A percentile compares a stretch with the other conserved stretches of the same genome.
Conservation (phyloP, 1,140 invertebrate genomes). For the Zaprionus capensis region DNA sequence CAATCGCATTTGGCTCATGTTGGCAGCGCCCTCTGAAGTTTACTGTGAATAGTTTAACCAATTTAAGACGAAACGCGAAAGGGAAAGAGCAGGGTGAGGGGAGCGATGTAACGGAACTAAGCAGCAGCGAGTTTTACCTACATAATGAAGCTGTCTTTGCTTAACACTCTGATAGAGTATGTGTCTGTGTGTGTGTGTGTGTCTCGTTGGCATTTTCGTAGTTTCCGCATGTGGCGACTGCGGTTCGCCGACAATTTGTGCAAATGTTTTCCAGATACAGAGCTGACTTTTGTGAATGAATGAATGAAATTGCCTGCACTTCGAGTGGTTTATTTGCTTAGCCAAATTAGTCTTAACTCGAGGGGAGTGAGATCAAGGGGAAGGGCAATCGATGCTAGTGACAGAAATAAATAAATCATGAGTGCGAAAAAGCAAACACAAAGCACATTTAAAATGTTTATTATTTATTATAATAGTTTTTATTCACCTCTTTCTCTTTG, state of each 20-base stretch:
- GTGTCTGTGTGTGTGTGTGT: conserved; percentile 20
- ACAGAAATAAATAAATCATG: conserved; percentile 5
- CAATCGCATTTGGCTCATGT: conserved; percentile 71
- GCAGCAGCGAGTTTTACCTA: conserved; percentile 34
- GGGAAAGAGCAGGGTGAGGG: neutral
- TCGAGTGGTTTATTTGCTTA: conserved; percentile 56
- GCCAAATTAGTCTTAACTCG: conserved; percentile 68
- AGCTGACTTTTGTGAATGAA: conserved; percentile 34
- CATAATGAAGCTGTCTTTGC: conserved; percentile 63
- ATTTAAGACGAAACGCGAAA: conserved; percentile 28
- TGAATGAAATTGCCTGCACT: conserved; percentile 13
- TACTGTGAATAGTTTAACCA: conserved; percentile 71
- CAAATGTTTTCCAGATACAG: conserved; percentile 66
- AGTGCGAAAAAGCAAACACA: conserved; percentile 15
- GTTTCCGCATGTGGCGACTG: conserved; percentile 77
- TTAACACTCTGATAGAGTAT: neutral
- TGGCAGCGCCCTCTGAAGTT: conserved; percentile 36
- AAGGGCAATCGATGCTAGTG: neutral
- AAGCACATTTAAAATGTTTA: conserved; percentile 74
- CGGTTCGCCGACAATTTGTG: conserved; percentile 78
- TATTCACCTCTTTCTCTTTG: conserved; percentile 62
- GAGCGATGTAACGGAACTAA: conserved; percentile 51
- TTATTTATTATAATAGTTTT: conserved; percentile 75
- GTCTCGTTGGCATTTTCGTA: conserved; percentile 38
- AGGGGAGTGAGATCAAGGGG: neutral